Conservation (phyloP, 2,113 vertebrate species). For the Regulus satrapa region DNA sequence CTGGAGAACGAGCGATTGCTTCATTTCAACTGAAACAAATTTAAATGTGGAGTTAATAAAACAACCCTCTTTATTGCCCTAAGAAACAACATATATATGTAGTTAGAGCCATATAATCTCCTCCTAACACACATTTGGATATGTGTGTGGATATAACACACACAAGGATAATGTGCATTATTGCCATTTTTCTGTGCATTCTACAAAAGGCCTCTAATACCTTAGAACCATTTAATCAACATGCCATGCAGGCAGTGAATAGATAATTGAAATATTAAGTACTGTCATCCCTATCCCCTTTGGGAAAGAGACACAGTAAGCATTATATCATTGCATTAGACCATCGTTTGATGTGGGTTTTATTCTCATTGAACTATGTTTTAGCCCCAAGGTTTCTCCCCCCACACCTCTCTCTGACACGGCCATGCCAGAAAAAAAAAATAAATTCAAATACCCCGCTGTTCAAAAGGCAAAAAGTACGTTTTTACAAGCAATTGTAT, state of each 20-base stretch:
- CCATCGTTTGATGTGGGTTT: conserved; percentile 55
- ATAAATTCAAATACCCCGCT: background rate
- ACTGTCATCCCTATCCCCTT: conserved; percentile 42
- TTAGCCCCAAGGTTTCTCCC: conserved; percentile 28
- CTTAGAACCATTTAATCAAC: conserved; percentile 18
- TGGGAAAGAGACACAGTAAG: conserved; percentile 54
- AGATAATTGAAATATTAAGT: conserved; percentile 50
- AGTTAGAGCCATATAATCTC: conserved; percentile 32
- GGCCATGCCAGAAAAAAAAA: background rate
- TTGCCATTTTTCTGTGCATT: background rate
- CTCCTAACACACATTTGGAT: conserved; percentile 17
- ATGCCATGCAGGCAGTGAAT: conserved; percentile 3
- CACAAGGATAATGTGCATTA: conserved; percentile 25
- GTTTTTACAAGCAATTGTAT: conserved; percentile 22
- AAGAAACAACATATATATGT: background rate
- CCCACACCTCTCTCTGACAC: background rate
- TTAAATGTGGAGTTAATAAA: background rate
- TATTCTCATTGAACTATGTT: conserved; percentile 51
- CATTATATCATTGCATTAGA: conserved; percentile 52
- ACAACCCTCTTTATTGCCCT: background rate
- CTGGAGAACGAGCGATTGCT: background rate
- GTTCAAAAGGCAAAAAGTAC: conserved; percentile 21
- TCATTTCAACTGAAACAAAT: background rate
- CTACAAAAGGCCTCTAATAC: conserved; percentile 25
- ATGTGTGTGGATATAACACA: no score